Percentiles rank a stretch among this genome's conserved stretches.
These are phyloP conservation scores for Gastrophryne carolinensis DNA, from an alignment of 2,797 vertebrate species.

Conservation along the genomic window DNA sequence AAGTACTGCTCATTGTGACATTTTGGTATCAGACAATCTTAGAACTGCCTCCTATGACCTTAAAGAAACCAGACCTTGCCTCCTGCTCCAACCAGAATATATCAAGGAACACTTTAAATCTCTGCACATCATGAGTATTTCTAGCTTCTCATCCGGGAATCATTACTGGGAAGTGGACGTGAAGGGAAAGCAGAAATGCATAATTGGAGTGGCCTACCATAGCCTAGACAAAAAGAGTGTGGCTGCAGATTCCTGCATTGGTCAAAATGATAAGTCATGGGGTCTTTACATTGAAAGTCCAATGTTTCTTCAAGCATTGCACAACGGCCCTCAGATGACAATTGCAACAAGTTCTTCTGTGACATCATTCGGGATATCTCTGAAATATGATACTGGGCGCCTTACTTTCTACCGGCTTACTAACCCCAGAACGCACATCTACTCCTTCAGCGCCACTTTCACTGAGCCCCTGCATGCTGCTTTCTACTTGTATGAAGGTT, in stretches of 20 bases:
- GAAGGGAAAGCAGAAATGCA: background rate
- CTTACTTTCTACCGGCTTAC: background rate
- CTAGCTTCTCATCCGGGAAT: slow-evolving; percentile 16
- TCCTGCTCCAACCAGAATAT: background rate
- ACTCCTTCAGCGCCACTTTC: background rate
- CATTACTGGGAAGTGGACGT: slow-evolving; percentile 35
- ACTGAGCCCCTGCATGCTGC: background rate
- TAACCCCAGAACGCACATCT: background rate
- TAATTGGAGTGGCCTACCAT: background rate
- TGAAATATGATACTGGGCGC: background rate
- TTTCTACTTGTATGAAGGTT: background rate
- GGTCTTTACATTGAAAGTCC: background rate
- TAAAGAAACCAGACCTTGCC: no score
- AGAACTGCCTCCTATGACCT: background rate
- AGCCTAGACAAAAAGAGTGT: background rate
- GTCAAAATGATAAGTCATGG: background rate
- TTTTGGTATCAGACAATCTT: background rate
- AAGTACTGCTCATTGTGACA: background rate
- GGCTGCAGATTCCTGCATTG: background rate
- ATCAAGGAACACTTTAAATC: background rate
- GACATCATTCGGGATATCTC: background rate
- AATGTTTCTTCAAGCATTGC: background rate
- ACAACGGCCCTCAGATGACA: background rate
- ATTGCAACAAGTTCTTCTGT: background rate
- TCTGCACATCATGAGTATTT: background rate